Percentiles rank a stretch among this genome's conserved stretches.
phyloP scores from a whole-genome alignment of 1,140 invertebrate species.

The Papilio dardanus region DNA sequence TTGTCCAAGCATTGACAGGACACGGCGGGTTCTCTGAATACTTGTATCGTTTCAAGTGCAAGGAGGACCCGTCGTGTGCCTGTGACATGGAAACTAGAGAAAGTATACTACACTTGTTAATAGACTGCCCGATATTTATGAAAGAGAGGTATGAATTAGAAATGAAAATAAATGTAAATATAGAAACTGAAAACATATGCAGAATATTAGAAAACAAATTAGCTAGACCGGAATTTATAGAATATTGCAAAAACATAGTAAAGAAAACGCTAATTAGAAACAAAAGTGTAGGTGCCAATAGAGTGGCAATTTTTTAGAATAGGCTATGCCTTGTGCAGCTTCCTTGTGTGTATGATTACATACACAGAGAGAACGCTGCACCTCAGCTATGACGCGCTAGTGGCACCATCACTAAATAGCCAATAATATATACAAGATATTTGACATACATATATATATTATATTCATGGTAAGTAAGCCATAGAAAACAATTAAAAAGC shows the following conservation, averaged over 20 bases:
- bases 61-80: constrained; percentile 15
- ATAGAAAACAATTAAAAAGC: too few species aligned
- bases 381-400: too few species aligned
- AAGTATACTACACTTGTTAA: neutral
- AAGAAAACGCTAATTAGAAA: too few species aligned
- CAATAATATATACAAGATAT: too few species aligned
- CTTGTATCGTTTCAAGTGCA: constrained; percentile 21
- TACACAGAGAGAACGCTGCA: too few species aligned
- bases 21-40: constrained; percentile 35
- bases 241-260: neutral
- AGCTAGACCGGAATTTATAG: neutral
- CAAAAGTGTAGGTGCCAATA: too few species aligned
- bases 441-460: too few species aligned
- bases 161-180: neutral
- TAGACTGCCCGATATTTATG: neutral
- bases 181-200: neutral
- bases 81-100: neutral
- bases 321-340: too few species aligned
- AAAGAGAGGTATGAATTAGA: neutral
- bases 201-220: neutral
- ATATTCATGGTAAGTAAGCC: too few species aligned
- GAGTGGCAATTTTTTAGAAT: too few species aligned
- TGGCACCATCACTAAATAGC: too few species aligned
- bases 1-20: constrained; percentile 1
- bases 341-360: too few species aligned